Conservation (phyloP, 2,113 vertebrate species). For the Antennarius striatus region DNA sequence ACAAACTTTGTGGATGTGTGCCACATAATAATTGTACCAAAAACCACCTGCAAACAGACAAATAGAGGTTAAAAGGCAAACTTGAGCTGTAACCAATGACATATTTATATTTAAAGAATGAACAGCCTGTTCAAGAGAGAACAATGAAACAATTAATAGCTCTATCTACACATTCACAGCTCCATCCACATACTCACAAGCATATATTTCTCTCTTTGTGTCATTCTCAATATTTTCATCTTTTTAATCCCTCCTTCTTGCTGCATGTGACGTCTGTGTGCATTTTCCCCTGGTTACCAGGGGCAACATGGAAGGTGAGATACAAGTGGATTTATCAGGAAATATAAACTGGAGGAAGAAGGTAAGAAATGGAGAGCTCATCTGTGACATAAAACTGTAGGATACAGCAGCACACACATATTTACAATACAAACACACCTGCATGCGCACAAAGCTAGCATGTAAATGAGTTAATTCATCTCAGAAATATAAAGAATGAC, state of each 20-base stretch:
- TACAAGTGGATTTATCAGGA: conserved; percentile 69
- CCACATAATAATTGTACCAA: no score
- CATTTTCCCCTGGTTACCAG: conserved; percentile 76
- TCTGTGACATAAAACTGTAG: conserved; percentile 40
- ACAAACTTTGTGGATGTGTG: no score
- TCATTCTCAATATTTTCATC: conserved; percentile 28
- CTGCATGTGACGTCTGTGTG: conserved; percentile 61
- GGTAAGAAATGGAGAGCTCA: conserved; percentile 50
- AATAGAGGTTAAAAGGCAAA: no score
- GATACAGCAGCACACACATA: conserved; percentile 14
- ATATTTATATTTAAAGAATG: no score
- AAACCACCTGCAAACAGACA: no score
- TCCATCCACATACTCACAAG: no score
- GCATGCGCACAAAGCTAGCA: background rate
- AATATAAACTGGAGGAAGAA: conserved; percentile 63
- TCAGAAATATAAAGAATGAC: no score
- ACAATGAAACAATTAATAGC: no score
- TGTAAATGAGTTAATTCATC: no score
- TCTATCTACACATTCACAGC: no score
- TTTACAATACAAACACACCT: conserved; percentile 8
- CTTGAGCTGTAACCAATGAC: no score
- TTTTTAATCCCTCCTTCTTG: conserved; percentile 29
- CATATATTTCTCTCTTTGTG: conserved; percentile 18
- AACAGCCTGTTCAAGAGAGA: no score
- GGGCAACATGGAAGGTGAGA: conserved; percentile 77